Conservation (phyloP, 1,140 invertebrate genomes). For the Drosophila santomea region DNA sequence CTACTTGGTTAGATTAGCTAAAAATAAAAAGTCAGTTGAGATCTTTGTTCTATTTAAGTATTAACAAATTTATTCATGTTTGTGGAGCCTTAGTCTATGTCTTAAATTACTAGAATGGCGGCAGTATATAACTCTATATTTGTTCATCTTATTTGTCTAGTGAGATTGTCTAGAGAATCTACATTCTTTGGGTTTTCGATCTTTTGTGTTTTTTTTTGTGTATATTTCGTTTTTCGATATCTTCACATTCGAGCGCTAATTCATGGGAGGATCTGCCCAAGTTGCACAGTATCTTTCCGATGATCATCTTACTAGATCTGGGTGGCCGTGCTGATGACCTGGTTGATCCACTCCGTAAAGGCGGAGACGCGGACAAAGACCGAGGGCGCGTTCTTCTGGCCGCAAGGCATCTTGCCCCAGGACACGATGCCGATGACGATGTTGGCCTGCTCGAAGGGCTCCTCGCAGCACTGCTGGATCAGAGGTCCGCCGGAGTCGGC, state of each 20-base stretch:
- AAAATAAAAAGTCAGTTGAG: constrained; percentile 21
- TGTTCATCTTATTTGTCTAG: constrained; percentile 40
- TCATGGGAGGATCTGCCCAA: background rate
- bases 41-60: constrained; percentile 8
- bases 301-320: constrained; percentile 34
- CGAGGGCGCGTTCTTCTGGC: constrained; percentile 88
- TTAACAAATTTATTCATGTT: constrained; percentile 29
- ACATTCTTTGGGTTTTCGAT: constrained; percentile 36
- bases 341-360: constrained; percentile 88
- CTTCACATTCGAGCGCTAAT: constrained; percentile 59
- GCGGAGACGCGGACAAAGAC: constrained; percentile 90
- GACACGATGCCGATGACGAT: constrained; percentile 83
- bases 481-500: constrained; percentile 85
- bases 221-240: constrained; percentile 41
- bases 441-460: constrained; percentile 51
- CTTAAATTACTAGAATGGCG: constrained; percentile 27
- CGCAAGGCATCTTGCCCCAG: constrained; percentile 84
- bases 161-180: constrained; percentile 65
- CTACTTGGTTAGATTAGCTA: constrained; percentile 9
- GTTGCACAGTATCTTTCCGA: background rate
- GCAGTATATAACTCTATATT: constrained; percentile 46
- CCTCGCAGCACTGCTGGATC: constrained; percentile 61
- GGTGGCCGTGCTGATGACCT: constrained; percentile 69
- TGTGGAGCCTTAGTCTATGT: constrained; percentile 27
- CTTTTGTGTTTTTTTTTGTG: constrained; percentile 30